Conservation (phyloP, 1,140 invertebrate species). For the Lethocerus indicus region DNA sequence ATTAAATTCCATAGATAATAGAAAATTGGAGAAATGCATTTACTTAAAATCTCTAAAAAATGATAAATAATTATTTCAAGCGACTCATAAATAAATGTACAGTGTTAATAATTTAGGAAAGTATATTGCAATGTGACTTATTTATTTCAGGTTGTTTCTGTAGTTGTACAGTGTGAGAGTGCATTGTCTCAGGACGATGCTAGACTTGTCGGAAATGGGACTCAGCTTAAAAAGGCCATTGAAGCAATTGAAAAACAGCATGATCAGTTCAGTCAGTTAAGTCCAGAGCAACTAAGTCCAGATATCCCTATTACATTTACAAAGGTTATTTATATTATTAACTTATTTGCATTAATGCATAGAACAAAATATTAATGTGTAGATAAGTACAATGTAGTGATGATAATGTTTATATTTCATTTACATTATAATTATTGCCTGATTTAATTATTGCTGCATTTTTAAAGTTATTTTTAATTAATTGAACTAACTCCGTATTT, state of each 20-base stretch:
- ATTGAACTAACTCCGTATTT: not conserved
- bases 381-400: too few species aligned
- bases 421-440: not conserved
- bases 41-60: too few species aligned
- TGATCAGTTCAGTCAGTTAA: slow-evolving; percentile 36
- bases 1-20: too few species aligned
- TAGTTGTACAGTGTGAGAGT: slow-evolving; percentile 37
- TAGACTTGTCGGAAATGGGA: slow-evolving; percentile 30
- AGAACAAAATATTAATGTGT: too few species aligned
- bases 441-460: not conserved
- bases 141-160: slow-evolving; percentile 27
- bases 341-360: too few species aligned
- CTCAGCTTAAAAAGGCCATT: slow-evolving; percentile 33
- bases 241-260: slow-evolving; percentile 38
- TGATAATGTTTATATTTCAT: slow-evolving; percentile 1
- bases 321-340: slow-evolving; percentile 26
- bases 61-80: too few species aligned
- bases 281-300: slow-evolving; percentile 34
- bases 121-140: too few species aligned
- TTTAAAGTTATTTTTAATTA: not conserved
- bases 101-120: too few species aligned
- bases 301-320: slow-evolving; percentile 47
- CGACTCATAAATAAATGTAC: too few species aligned
- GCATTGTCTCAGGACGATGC: slow-evolving; percentile 37
- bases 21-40: too few species aligned